Conservation (phyloP, 2,113 vertebrate genomes). For the Neotoma lepida region DNA sequence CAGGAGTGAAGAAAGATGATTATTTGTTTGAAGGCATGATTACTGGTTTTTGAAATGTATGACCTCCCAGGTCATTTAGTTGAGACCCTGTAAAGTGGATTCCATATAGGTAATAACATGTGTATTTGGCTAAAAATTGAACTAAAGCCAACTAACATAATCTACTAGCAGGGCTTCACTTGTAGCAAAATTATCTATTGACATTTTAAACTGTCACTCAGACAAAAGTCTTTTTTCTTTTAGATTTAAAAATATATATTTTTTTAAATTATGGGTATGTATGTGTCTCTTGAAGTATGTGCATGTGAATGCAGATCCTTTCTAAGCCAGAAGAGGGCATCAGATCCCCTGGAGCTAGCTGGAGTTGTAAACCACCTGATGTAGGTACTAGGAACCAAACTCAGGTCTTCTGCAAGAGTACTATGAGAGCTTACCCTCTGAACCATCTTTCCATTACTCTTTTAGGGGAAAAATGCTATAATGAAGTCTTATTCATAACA, state of each 20-base stretch:
- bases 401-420: background rate
- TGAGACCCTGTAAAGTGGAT: background rate
- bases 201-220: background rate
- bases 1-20: background rate
- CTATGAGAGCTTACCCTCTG: background rate
- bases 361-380: background rate
- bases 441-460: background rate
- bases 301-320: background rate
- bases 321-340: background rate
- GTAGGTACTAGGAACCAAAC: background rate
- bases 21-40: background rate
- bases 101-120: background rate
- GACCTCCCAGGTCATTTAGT: background rate
- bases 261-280: background rate
- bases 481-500: background rate
- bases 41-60: slow-evolving; percentile 11
- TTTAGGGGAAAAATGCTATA: background rate
- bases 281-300: background rate
- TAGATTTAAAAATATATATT: background rate
- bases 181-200: background rate
- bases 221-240: background rate
- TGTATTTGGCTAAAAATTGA: background rate
- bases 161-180: background rate
- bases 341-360: background rate
- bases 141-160: background rate